These are phyloP conservation scores for Microtus pennsylvanicus DNA, from an alignment of 2,113 vertebrate genomes.

Conservation along the genomic window DNA sequence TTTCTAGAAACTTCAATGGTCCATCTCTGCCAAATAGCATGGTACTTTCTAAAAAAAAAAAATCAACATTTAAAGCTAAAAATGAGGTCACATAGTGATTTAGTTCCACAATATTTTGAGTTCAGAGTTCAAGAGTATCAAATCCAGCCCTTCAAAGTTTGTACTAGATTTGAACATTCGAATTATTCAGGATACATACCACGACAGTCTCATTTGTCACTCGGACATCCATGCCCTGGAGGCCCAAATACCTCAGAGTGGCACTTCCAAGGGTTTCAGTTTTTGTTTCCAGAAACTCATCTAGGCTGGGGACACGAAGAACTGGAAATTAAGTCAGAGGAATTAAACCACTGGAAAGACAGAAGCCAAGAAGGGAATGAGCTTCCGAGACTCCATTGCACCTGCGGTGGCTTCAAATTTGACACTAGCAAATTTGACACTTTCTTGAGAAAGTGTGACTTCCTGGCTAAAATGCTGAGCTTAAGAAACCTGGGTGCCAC, in stretches of 20 bases:
- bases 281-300: neutral
- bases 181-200: neutral
- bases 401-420: neutral
- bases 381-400: neutral
- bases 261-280: neutral
- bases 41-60: neutral
- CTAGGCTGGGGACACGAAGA: neutral
- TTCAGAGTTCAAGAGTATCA: conserved; percentile 26
- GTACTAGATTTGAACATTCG: neutral
- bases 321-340: neutral
- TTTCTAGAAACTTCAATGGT: neutral
- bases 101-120: neutral
- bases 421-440: too few species aligned
- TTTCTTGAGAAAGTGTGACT: neutral
- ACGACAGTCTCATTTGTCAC: neutral
- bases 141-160: neutral
- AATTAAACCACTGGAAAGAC: neutral
- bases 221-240: neutral
- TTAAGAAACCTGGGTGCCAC: neutral
- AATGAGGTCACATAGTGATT: neutral
- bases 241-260: neutral
- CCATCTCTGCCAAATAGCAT: neutral
- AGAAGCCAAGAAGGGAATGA: neutral
- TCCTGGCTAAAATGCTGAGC: neutral
- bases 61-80: conserved; percentile 39